Base-by-base conservation (phyloP, 2,113 vertebrate genomes). In the Thalassarche chlororhynchos region DNA sequence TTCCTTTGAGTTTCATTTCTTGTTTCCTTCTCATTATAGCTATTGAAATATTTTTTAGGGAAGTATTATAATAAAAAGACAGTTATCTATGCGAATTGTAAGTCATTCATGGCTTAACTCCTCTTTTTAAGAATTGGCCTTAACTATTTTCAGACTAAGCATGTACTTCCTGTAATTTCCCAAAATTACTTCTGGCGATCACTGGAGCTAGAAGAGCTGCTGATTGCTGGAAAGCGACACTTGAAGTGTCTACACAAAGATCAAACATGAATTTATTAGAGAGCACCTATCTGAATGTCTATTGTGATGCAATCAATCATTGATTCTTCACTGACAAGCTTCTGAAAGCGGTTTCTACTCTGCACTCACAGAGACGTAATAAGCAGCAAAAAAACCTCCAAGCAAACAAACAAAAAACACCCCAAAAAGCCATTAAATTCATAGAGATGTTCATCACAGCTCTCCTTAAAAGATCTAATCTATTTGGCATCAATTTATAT, bases 1-100 rank as follows among this genome's bases (percentile, higher is more conserved):
- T 79, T 84, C 91, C 60, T 85, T 34, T 71, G 78, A 71, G 29
- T 44, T 87, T 85, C 20, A 70, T 29, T 88, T 94, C 52, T 84
- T 85, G 42, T 80, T 89, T 88, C 79, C 34, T 86, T 81, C 85
- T 94, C 80, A 91, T 95, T 96, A 86, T n/a, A 92, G 60, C 28
- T 61, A 54, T 8, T 71, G 72, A 89, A 90, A 36, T 65, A 88
- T 79, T 94, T 86, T 89, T 97, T 86, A 85, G 83, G 32, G 52
- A 79, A 92, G 65, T 26, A 84, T 64, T 92, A 74, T 54, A 81
- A 82, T 26, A 68, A 71, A 72, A 81, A 87, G 66, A 90, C 75
- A 86, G 88, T 80, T 92, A 69, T 72, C 79, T 72, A 17, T 65
- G 62, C 61, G 47, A 90, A 72, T 40, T 85, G 6, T 55, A 96